Percentiles rank a stretch among this genome's conserved stretches.
Evolutionary conservation across 2,888 invertebrate species (phyloP).

Genomic region (Schizotus pectinicornis): DNA sequence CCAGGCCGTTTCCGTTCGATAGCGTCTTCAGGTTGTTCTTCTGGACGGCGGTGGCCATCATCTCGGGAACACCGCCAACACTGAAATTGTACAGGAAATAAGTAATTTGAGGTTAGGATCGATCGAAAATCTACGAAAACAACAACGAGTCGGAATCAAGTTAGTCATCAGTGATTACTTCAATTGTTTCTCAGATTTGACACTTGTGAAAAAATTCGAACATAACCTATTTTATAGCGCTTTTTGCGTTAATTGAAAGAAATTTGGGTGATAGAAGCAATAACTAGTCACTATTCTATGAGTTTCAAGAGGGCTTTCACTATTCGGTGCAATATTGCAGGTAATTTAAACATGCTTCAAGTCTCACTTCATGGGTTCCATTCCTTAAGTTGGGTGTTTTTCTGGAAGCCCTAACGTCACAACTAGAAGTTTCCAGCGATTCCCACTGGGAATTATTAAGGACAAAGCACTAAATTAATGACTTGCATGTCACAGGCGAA

Average conservation of each 20-base stretch:
- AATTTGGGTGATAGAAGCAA: no score
- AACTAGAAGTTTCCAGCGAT: no score
- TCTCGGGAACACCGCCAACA: background rate
- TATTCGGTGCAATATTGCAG: no score
- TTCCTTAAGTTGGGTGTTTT: no score
- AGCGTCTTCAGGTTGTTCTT: constrained; percentile 82
- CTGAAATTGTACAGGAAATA: background rate
- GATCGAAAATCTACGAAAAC: no score
- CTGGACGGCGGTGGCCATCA: constrained; percentile 83
- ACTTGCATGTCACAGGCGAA: constrained; percentile 18
- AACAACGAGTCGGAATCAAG: no score
- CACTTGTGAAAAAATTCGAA: background rate
- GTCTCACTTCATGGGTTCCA: no score
- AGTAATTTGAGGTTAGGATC: background rate
- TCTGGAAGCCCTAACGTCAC: no score
- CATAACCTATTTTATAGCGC: background rate
- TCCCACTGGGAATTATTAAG: background rate
- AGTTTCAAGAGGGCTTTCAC: no score
- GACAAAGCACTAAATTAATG: constrained; percentile 10
- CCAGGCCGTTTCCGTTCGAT: constrained; percentile 66
- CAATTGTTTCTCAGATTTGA: background rate
- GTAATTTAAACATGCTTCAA: no score
- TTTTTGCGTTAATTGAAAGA: background rate
- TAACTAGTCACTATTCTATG: no score
- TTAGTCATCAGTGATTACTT: background rate